phyloP scores from a whole-genome alignment of 2,797 vertebrate genomes.

The Acrossocheilus wenchowensis region DNA sequence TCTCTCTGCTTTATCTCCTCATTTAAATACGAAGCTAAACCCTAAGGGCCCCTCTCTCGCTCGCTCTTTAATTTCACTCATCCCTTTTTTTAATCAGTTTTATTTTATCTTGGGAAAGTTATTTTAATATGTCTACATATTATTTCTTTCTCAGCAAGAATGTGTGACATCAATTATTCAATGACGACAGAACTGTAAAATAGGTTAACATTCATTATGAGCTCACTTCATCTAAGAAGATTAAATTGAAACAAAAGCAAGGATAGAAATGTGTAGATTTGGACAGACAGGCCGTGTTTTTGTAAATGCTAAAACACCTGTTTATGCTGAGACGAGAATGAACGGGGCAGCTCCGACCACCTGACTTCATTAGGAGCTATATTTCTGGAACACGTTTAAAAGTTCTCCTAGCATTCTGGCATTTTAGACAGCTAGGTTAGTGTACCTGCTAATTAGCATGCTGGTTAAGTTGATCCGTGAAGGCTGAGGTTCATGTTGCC shows the following conservation, averaged over 20 bases:
- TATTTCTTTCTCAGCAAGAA: slow-evolving; percentile 82
- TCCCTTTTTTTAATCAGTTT: slow-evolving; percentile 75
- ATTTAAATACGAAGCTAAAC: slow-evolving; percentile 81
- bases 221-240: slow-evolving; percentile 80
- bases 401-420: slow-evolving; percentile 27
- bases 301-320: slow-evolving; percentile 3
- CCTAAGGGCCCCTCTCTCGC: slow-evolving; percentile 73
- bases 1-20: slow-evolving; percentile 60
- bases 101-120: slow-evolving; percentile 83
- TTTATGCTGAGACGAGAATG: neutral
- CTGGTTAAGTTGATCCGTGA: slow-evolving; percentile 32
- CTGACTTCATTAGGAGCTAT: slow-evolving; percentile 23
- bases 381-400: slow-evolving; percentile 36
- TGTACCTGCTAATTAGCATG: slow-evolving; percentile 45
- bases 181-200: slow-evolving; percentile 78
- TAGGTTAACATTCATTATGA: slow-evolving; percentile 84
- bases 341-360: neutral
- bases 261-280: slow-evolving; percentile 62
- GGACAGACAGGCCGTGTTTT: neutral
- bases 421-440: slow-evolving; percentile 43
- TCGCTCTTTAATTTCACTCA: slow-evolving; percentile 77
- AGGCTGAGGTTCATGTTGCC: slow-evolving; percentile 27
- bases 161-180: slow-evolving; percentile 85
- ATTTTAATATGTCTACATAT: slow-evolving; percentile 85
- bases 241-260: slow-evolving; percentile 79